Percentiles rank a stretch among this genome's conserved stretches.
Conservation (phyloP, 2,797 vertebrate genomes). For the Cryptoblepharus egeriae region DNA sequence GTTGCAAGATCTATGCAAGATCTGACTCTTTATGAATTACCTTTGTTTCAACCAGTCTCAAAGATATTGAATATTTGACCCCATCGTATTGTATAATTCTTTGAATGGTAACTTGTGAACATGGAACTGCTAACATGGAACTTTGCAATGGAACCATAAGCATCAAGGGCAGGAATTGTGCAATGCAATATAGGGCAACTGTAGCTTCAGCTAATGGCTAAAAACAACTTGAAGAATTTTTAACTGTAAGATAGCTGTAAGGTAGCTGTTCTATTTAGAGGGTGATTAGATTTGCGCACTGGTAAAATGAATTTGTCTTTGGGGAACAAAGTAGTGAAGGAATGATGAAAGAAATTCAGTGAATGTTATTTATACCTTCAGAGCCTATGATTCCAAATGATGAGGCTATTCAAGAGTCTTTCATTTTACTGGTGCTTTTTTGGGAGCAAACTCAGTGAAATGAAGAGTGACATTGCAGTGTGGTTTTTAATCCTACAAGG, state of each 20-base stretch:
- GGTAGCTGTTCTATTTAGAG: slow-evolving; percentile 24
- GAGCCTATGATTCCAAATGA: background rate
- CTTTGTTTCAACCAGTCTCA: slow-evolving; percentile 37
- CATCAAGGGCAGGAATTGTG: slow-evolving; percentile 27
- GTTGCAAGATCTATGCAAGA: background rate
- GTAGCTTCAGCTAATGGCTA: slow-evolving; percentile 15
- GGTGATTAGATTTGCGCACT: background rate
- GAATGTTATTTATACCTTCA: slow-evolving; percentile 7
- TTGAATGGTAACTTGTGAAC: no score
- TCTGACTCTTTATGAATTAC: slow-evolving; percentile 37
- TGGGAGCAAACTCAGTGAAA: background rate
- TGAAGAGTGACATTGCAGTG: background rate
- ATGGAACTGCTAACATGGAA: no score
- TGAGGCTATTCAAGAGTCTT: background rate
- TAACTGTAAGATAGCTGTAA: slow-evolving; percentile 40
- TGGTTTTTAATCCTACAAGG: slow-evolving; percentile 33
- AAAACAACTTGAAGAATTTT: slow-evolving; percentile 45
- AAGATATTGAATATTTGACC: slow-evolving; percentile 50
- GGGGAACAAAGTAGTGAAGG: background rate
- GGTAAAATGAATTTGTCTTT: slow-evolving; percentile 28
- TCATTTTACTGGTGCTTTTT: background rate
- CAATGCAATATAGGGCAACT: background rate
- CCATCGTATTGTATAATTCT: slow-evolving; percentile 19
- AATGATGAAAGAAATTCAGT: slow-evolving; percentile 21
- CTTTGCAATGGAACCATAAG: background rate